phyloP scores from a whole-genome alignment of 2,888 invertebrate genomes.

The Cheilosia vernalis region DNA sequence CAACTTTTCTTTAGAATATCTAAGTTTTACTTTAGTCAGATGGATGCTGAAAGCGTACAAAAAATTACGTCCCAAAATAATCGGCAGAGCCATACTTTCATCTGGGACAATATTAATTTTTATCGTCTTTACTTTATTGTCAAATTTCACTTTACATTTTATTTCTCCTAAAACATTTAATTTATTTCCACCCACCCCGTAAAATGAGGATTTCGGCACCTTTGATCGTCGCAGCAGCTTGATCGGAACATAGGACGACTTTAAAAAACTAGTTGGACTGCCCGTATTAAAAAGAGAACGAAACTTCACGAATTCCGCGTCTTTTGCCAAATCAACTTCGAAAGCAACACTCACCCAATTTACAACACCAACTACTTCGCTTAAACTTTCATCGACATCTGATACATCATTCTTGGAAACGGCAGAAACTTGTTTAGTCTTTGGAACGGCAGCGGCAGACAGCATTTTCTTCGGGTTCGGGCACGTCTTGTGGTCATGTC shows the following conservation, averaged over 20 bases:
- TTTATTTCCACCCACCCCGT: too few relatives aligned
- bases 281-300: constrained; percentile 43
- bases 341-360: constrained; percentile 36
- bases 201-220: not conserved
- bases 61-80: too few relatives aligned
- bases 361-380: constrained; percentile 5
- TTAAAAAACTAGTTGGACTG: constrained; percentile 28
- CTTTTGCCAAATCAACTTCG: constrained; percentile 11
- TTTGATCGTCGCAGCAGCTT: not conserved
- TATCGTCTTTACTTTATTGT: too few relatives aligned
- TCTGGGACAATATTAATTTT: too few relatives aligned
- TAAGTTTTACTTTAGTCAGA: too few relatives aligned
- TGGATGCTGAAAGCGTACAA: too few relatives aligned
- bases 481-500: constrained; percentile 31
- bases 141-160: too few relatives aligned
- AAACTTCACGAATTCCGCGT: not conserved
- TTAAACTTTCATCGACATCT: not conserved
- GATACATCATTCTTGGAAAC: not conserved
- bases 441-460: not conserved
- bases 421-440: not conserved
- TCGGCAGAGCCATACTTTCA: too few relatives aligned
- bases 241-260: not conserved
- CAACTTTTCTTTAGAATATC: too few relatives aligned
- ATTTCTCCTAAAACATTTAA: too few relatives aligned
- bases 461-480: constrained; percentile 31